Conservation (phyloP, 2,888 invertebrate genomes). For the Dolichopus griseipennis region DNA sequence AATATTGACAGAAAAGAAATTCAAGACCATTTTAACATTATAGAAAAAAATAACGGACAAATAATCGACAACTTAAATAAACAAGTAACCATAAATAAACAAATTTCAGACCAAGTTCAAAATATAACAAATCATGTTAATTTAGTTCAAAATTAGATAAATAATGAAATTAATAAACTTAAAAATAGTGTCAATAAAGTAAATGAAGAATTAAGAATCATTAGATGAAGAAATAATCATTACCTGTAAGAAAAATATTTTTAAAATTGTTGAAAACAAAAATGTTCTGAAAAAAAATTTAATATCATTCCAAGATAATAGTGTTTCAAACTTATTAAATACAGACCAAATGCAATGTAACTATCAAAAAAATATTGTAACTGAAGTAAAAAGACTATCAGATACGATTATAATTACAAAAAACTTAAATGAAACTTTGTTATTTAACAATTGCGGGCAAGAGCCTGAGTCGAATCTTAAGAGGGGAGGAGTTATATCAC, state of each 20-base stretch:
- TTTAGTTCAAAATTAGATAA: constrained; percentile 10
- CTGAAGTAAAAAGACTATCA: no score
- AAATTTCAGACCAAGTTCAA: constrained; percentile 12
- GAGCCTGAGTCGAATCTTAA: constrained; percentile 11
- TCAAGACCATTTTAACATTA: constrained; percentile 9
- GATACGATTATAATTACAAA: no score
- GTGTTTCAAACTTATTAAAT: constrained; percentile 13
- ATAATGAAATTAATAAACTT: constrained; percentile 11
- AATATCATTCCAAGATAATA: constrained; percentile 10
- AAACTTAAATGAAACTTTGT: no score
- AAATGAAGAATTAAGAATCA: constrained; percentile 6
- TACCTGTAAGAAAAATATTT: constrained; percentile 9
- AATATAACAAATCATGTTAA: constrained; percentile 15
- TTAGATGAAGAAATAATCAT: constrained; percentile 14
- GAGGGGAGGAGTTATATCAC: constrained; percentile 14
- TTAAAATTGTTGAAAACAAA: constrained; percentile 7
- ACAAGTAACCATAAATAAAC: constrained; percentile 12
- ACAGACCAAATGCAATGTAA: constrained; percentile 12
- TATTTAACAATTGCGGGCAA: no score
- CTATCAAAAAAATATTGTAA: constrained; percentile 11
- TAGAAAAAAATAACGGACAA: constrained; percentile 11
- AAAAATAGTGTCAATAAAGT: constrained; percentile 8
- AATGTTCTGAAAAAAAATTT: constrained; percentile 9
- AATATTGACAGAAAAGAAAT: constrained; percentile 11
- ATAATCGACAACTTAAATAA: constrained; percentile 12